Evolutionary conservation across 2,113 vertebrate species (phyloP).

Genomic region (Coturnix japonica): DNA sequence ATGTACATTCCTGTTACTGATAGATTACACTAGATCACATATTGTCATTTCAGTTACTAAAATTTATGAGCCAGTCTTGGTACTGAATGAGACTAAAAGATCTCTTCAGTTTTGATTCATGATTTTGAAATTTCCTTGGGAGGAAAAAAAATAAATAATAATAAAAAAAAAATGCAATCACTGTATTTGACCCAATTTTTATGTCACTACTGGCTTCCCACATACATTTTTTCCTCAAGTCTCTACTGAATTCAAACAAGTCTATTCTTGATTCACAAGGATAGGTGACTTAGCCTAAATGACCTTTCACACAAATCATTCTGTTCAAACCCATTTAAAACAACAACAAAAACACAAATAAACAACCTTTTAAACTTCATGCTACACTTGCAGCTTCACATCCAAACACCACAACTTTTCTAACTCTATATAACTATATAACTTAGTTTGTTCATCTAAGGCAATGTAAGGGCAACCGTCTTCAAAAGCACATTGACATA

Average conservation of each 20-base stretch:
- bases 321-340: not conserved
- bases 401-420: not conserved
- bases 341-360: accelerated
- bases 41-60: not conserved
- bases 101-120: not conserved
- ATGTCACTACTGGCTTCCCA: not conserved
- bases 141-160: not conserved
- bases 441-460: not conserved
- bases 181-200: not conserved
- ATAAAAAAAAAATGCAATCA: not conserved
- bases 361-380: not conserved
- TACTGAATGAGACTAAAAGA: not conserved
- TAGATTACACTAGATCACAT: not conserved
- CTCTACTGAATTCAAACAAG: not conserved
- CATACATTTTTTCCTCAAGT: not conserved
- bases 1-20: not conserved
- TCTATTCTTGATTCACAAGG: accelerated
- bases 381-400: not conserved
- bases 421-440: not conserved
- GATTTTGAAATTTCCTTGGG: not conserved
- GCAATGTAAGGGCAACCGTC: not conserved
- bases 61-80: not conserved
- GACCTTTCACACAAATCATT: not conserved
- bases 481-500: not conserved
- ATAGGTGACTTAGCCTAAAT: not conserved